Conservation (phyloP, 2,888 invertebrate species). For the Nasonia oneida region DNA sequence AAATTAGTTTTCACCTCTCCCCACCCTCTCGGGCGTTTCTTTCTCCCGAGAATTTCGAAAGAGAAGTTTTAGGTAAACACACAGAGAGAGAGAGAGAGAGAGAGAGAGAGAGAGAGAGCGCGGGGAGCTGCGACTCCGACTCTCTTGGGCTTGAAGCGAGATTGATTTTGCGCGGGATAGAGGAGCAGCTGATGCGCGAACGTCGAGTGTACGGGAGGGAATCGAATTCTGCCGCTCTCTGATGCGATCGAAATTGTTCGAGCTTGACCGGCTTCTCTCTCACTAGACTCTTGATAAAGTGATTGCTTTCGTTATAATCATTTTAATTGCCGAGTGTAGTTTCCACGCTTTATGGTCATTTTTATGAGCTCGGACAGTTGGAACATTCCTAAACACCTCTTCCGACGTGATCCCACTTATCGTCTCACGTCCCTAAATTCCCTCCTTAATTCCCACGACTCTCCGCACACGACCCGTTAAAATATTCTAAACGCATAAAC, state of each 20-base stretch:
- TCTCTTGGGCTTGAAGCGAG: conserved; percentile 64
- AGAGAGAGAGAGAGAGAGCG: not conserved
- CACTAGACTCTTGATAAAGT: conserved; percentile 35
- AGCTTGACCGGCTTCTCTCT: conserved; percentile 46
- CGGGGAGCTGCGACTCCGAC: not conserved
- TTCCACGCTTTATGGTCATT: not conserved
- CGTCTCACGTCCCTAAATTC: not conserved
- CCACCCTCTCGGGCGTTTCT: conserved; percentile 40
- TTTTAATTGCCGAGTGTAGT: conserved; percentile 6
- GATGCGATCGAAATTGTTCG: conserved; percentile 71
- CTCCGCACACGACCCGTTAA: conserved; percentile 6
- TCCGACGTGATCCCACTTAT: too few relatives aligned
- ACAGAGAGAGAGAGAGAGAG: conserved; percentile 8
- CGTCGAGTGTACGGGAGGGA: conserved; percentile 10
- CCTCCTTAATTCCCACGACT: not conserved
- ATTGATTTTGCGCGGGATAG: conserved; percentile 72
- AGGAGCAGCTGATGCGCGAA: conserved; percentile 60
- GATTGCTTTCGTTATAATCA: conserved; percentile 60
- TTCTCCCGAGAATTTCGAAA: conserved; percentile 22
- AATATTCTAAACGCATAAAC: conserved; percentile 57
- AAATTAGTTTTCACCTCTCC: conserved; percentile 67
- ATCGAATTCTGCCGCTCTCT: conserved; percentile 39
- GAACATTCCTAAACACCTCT: too few relatives aligned
- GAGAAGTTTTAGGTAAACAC: conserved; percentile 54
- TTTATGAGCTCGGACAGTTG: too few relatives aligned